Percentiles rank a stretch among this genome's conserved stretches.
These are phyloP conservation scores for Belgica antarctica DNA, from an alignment of 2,888 invertebrate genomes.

Conservation along the genomic window DNA sequence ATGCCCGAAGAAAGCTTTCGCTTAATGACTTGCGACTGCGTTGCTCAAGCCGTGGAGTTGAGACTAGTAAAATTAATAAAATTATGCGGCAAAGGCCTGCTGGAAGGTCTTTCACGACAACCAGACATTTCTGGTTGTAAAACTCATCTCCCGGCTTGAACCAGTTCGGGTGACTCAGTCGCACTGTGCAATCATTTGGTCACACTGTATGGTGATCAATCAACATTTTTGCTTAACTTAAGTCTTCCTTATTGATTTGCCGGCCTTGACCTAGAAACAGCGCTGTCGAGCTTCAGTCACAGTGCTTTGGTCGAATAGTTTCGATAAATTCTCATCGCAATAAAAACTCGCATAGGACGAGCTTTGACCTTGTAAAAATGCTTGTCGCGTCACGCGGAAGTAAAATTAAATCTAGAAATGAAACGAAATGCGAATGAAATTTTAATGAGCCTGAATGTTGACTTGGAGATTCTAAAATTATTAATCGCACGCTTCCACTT, in stretches of 20 bases:
- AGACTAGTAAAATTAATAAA: too few relatives aligned
- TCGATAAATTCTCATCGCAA: background rate
- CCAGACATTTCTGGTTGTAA: too few relatives aligned
- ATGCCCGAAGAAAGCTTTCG: background rate
- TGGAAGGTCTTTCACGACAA: background rate
- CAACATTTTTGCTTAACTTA: background rate
- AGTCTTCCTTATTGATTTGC: background rate
- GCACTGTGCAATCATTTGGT: background rate
- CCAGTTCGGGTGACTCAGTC: slow-evolving; percentile 2
- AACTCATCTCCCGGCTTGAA: too few relatives aligned
- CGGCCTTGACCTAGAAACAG: slow-evolving; percentile 19
- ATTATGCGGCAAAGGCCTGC: too few relatives aligned
- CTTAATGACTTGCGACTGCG: background rate
- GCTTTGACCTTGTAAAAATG: background rate
- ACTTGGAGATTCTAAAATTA: slow-evolving; percentile 7
- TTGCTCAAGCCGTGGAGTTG: background rate
- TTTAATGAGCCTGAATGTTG: slow-evolving; percentile 21
- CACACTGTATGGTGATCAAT: background rate
- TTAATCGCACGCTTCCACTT: background rate
- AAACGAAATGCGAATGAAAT: slow-evolving; percentile 38
- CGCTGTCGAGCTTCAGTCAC: background rate
- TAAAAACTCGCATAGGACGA: background rate
- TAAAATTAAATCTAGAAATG: background rate
- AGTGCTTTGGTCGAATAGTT: background rate
- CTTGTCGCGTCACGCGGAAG: slow-evolving; percentile 37